Evolutionary conservation across 2,888 invertebrate genomes (phyloP), one percentile per base, ranked within the genome.

Genomic region (Hedychridium roseum): DNA sequence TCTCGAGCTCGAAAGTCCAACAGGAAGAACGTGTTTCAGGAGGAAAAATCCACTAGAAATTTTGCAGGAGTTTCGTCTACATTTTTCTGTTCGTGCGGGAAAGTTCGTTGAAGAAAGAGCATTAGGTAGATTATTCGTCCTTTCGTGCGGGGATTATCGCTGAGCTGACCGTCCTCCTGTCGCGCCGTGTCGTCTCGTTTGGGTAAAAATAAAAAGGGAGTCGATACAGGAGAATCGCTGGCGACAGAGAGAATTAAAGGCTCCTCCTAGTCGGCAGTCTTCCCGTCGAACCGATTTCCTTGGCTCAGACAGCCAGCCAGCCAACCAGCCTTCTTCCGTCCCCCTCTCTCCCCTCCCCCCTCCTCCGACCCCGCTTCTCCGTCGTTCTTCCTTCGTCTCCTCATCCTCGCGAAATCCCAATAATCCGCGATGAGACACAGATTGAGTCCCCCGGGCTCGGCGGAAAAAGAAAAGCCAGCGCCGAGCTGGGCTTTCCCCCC

Each of bases 391-490:
- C 54, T n/a, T n/a, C n/a, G n/a, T n/a, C n/a, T 41, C 53, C 27
- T 48, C 43, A 41, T 60, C 54, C 52, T 60, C 59, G 64, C 66
- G 66, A 74, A 74, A 74, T 73, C 76, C 74, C 71, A 71, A 74
- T 77, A 77, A 77, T 77, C 76, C 73, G 61, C 70, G 73, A 70
- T 76, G 76, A 76, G 74, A 75, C 72, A 74, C 71, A 74, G 76
- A 77, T 76, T 75, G 74, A 76, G 75, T 75, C 71, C 60, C n/a
- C 56, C 46, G 47, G 49, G 42, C 47, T 20, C 55, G 49, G 21
- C 44, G 52, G 47, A 57, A 45, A 53, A 45, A 49, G 49, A 26
- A 50, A 51, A 50, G n/a, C n/a, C n/a, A n/a, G n/a, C n/a, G n/a
- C n/a, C n/a, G n/a, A n/a, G n/a, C n/a, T n/a, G n/a, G n/a, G n/a